Evolutionary conservation across 1,140 invertebrate genomes (phyloP).

Genomic region (Helicoverpa armigera): DNA sequence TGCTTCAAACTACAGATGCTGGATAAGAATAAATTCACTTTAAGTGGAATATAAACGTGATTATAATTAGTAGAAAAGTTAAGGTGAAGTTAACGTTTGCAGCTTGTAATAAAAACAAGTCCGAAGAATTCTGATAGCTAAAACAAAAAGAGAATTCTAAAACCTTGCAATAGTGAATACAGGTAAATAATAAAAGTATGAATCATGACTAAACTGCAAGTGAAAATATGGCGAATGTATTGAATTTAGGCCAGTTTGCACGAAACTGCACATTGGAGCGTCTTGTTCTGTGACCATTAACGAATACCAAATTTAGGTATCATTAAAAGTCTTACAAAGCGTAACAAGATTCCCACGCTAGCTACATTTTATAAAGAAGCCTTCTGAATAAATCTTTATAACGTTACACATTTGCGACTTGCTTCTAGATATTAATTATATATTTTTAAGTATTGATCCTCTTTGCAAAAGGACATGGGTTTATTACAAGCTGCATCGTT

Average conservation of each 20-base stretch:
- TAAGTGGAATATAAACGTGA: constrained; percentile 41
- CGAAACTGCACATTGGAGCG: neutral
- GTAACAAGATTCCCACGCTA: too few relatives aligned
- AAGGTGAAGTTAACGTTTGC: neutral
- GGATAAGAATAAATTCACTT: constrained; percentile 33
- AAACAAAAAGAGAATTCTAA: neutral
- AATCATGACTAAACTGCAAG: neutral
- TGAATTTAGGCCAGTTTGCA: neutral
- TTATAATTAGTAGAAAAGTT: constrained; percentile 21
- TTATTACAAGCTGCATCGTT: neutral
- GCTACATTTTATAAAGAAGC: too few relatives aligned
- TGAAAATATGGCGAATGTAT: neutral
- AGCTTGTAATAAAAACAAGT: constrained; percentile 13
- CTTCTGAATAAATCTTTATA: too few relatives aligned
- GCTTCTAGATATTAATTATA: too few relatives aligned
- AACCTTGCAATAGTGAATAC: too few relatives aligned
- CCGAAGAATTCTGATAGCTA: neutral
- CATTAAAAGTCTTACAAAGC: too few relatives aligned
- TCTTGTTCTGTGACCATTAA: too few relatives aligned
- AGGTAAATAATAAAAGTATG: neutral
- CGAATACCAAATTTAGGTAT: neutral
- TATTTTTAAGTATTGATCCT: too few relatives aligned
- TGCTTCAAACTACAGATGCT: constrained; percentile 45
- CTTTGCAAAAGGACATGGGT: neutral
- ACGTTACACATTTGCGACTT: too few relatives aligned